These are phyloP conservation scores for Microtus richardsoni DNA, from an alignment of 2,113 vertebrate species.

Conservation along the genomic window DNA sequence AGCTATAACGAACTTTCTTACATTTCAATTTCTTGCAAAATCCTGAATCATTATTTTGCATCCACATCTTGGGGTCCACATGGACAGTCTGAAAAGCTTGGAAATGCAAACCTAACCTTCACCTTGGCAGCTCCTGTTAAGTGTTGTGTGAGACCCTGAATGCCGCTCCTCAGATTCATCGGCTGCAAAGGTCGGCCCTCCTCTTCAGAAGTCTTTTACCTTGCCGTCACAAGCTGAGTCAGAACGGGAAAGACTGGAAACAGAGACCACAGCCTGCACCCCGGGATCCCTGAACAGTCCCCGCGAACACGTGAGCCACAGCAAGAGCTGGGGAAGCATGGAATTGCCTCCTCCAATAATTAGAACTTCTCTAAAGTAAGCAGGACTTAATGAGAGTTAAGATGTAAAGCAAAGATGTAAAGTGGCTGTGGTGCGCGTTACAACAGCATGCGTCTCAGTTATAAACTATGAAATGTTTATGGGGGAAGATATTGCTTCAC, in stretches of 20 bases:
- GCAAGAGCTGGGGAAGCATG: not conserved
- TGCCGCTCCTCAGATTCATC: not conserved
- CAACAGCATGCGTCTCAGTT: not conserved
- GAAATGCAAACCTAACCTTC: not conserved
- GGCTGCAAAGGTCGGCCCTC: not conserved
- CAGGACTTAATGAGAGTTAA: constrained; percentile 43
- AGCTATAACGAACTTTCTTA: not conserved
- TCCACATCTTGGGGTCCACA: not conserved
- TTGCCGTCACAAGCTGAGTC: not conserved
- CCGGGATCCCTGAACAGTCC: not conserved
- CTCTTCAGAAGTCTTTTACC: not conserved
- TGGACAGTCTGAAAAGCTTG: not conserved
- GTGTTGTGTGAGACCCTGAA: not conserved
- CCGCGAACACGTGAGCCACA: not conserved
- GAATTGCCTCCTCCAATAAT: not conserved
- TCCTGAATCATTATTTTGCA: not conserved
- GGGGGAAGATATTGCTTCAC: not conserved
- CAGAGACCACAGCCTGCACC: not conserved
- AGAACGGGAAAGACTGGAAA: not conserved
- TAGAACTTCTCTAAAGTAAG: constrained; percentile 31
- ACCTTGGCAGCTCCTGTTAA: not conserved
- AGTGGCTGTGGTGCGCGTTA: not conserved
- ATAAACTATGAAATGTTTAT: constrained; percentile 44
- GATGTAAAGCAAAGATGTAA: not conserved
- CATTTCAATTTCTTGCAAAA: constrained; percentile 1